Conservation (phyloP, 2,888 invertebrate species). For the Dromius quadrimaculatus region DNA sequence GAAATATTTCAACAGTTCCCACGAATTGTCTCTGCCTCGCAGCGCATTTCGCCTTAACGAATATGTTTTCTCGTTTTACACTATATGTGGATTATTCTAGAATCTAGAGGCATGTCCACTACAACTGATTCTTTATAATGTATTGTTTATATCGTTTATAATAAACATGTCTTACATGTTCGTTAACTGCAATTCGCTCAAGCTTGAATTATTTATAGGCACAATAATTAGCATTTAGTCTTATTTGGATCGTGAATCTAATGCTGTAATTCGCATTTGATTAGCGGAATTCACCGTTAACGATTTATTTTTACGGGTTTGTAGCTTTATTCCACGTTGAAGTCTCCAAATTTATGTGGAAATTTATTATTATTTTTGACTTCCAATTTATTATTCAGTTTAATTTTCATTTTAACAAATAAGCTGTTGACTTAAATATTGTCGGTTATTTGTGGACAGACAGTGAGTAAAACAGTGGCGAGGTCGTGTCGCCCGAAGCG, state of each 20-base stretch:
- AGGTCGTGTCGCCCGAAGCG: constrained; percentile 24
- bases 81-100: background rate
- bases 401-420: no score
- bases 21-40: constrained; percentile 5
- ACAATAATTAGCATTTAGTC: constrained; percentile 28
- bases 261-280: constrained; percentile 28
- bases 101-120: constrained; percentile 5
- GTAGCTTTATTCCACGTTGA: background rate
- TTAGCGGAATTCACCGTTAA: constrained; percentile 11
- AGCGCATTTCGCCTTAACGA: constrained; percentile 3
- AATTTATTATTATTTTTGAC: no score
- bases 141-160: constrained; percentile 29
- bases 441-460: no score
- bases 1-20: constrained; percentile 1
- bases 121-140: constrained; percentile 7
- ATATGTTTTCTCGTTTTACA: constrained; percentile 10
- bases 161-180: constrained; percentile 36
- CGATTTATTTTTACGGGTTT: constrained; percentile 13
- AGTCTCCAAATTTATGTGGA: constrained; percentile 3
- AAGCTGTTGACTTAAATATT: no score
- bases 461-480: constrained; percentile 3
- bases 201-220: constrained; percentile 40
- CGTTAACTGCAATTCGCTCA: constrained; percentile 28
- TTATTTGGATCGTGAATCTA: constrained; percentile 35
- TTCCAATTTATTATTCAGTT: no score